These are phyloP conservation scores for Epirrhoe alternata DNA, from an alignment of 2,888 invertebrate species.

Conservation along the genomic window DNA sequence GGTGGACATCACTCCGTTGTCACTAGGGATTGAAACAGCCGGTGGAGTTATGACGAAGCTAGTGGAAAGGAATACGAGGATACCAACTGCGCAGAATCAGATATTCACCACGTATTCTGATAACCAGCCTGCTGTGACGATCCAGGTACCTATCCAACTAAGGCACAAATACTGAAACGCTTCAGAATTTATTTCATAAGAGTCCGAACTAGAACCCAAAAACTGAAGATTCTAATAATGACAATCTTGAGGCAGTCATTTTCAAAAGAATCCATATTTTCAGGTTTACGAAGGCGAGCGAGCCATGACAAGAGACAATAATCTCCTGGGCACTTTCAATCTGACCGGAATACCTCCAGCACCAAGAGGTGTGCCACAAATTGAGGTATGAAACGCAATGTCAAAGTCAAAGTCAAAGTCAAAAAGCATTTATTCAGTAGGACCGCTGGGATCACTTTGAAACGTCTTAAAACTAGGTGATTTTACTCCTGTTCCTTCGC, in stretches of 20 bases:
- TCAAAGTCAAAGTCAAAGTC: too few relatives aligned
- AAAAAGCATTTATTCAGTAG: too few relatives aligned
- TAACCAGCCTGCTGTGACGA: slow-evolving; percentile 95
- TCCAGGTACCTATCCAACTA: slow-evolving; percentile 81
- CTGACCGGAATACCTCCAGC: slow-evolving; percentile 93
- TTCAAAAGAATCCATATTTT: slow-evolving; percentile 31
- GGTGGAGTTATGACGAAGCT: slow-evolving; percentile 94
- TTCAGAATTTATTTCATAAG: too few relatives aligned
- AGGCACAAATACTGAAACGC: too few relatives aligned
- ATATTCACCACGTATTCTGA: slow-evolving; percentile 96
- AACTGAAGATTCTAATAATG: too few relatives aligned
- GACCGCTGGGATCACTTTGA: too few relatives aligned
- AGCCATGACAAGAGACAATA: slow-evolving; percentile 96
- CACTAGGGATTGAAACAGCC: slow-evolving; percentile 93
- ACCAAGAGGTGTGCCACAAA: slow-evolving; percentile 91
- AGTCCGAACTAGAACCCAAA: too few relatives aligned
- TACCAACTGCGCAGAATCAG: slow-evolving; percentile 92
- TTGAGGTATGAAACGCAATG: slow-evolving; percentile 77
- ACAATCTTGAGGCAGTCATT: neutral
- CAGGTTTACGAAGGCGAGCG: slow-evolving; percentile 94
- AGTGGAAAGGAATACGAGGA: slow-evolving; percentile 92
- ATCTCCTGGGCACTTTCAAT: slow-evolving; percentile 92
- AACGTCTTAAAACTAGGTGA: too few relatives aligned
- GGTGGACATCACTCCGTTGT: slow-evolving; percentile 92
- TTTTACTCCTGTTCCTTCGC: too few relatives aligned